Conservation (phyloP, 2,888 invertebrate species). For the Seladonia tumulorum region DNA sequence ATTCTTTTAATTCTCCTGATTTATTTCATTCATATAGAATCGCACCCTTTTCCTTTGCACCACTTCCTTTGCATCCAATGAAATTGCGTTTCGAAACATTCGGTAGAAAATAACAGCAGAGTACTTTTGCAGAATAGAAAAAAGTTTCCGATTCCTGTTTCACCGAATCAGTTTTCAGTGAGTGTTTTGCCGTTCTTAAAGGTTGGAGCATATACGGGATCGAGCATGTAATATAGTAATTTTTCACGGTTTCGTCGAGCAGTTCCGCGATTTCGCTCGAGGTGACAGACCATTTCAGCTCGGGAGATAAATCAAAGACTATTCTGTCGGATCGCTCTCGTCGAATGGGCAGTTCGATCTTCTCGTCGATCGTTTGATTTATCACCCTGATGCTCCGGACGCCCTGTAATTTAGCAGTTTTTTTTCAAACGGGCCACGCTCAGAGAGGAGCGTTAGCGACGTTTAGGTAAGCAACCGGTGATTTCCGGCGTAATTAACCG, state of each 20-base stretch:
- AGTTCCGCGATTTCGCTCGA: not conserved
- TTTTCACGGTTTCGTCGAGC: not conserved
- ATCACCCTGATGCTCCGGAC: slow-evolving; percentile 51
- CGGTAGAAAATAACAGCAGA: too few species aligned
- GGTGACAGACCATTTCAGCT: not conserved
- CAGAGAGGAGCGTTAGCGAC: slow-evolving; percentile 65
- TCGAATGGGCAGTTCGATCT: slow-evolving; percentile 64
- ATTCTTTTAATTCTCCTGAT: too few species aligned
- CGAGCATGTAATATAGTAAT: not conserved
- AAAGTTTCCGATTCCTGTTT: too few species aligned
- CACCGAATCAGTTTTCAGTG: too few species aligned
- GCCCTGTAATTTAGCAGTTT: slow-evolving; percentile 66
- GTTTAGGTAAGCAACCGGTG: slow-evolving; percentile 69
- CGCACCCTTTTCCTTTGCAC: too few species aligned
- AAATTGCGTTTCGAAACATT: too few species aligned
- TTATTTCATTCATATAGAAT: too few species aligned
- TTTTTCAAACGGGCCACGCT: slow-evolving; percentile 34
- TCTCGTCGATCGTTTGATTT: slow-evolving; percentile 58
- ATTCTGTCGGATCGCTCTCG: slow-evolving; percentile 25
- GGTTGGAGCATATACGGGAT: not conserved
- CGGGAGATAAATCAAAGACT: slow-evolving; percentile 1
- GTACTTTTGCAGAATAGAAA: too few species aligned
- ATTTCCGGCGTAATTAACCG: slow-evolving; percentile 72
- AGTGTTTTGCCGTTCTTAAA: not conserved
- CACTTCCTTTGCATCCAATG: too few species aligned